Base-by-base conservation (phyloP, 1,140 invertebrate species). In the Drosophila rhopaloa region DNA sequence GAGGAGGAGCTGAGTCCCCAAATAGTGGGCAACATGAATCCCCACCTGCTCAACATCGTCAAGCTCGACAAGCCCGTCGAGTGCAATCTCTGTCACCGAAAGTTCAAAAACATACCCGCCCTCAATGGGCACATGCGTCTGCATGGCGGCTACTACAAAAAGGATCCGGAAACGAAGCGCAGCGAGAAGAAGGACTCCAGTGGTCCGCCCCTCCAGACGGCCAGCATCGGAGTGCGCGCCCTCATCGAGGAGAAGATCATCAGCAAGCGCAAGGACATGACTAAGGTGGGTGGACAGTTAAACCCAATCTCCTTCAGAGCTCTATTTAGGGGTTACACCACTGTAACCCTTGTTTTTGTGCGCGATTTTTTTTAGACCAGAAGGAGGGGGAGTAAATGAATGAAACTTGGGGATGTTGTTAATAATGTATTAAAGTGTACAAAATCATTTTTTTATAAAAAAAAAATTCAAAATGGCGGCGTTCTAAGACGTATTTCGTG, bases 91-190 rank as follows among this genome's bases (percentile, higher is more conserved):
- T 99, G 98, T 92, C 96, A 98, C 92, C 94, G 97, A 53, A 96
- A 97, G 93, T 99, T 99, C 93, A 99, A 99, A 94, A 99, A 99
- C 93, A 96, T 98, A 92, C 97, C 98, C 7, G 98, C 98, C 14
- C 94, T 99, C 35, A 99, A 99, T 93, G 98, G 98, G 13, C 98
- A 99, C 91, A 99, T 99, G 98, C 94, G 98, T 80, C 94, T 99
- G 24, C 98, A 99, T 93, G 98, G 98, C 13, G 98, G 98, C 57
- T 99, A 98, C 93, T 97, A 98, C 91, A 98, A 98, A 93, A 98
- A 98, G 96, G 97, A 97, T 91, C 95, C 96, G 5, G 97, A 97
- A 74, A 96, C 94, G 46, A 97, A 97, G 92, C 97, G 97, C 89
- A 94, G 94, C 71, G 97, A 97, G 77, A 97, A 97, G 91, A 97